A percentile compares a stretch with the other conserved stretches of the same genome.
These are phyloP conservation scores for Bufo gargarizans DNA, from an alignment of 2,113 vertebrate species.

Conservation along the genomic window DNA sequence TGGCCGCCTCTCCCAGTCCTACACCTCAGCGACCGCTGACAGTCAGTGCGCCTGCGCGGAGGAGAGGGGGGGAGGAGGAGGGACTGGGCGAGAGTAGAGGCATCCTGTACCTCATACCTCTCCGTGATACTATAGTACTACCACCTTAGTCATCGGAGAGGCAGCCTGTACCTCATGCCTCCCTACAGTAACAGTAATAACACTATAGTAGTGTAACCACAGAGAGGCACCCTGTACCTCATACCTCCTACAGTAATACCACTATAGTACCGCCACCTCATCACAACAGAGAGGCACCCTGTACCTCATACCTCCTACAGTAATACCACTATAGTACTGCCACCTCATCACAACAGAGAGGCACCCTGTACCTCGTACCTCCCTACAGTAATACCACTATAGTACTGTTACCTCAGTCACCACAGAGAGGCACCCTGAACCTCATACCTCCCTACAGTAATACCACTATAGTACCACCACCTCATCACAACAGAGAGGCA, in stretches of 20 bases:
- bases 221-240: too few relatives aligned
- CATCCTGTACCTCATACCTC: not conserved
- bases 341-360: not conserved
- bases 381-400: not conserved
- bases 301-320: too few relatives aligned
- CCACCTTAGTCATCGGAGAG: too few relatives aligned
- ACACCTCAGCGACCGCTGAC: not conserved
- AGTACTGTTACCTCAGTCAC: not conserved
- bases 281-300: too few relatives aligned
- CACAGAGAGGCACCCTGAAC: not conserved
- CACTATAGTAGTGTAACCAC: too few relatives aligned
- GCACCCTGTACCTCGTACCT: not conserved
- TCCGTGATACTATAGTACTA: too few relatives aligned
- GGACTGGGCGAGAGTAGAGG: not conserved
- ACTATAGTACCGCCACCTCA: not conserved
- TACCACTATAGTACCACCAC: not conserved
- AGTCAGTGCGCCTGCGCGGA: not conserved
- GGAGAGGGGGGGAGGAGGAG: not conserved
- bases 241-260: too few relatives aligned
- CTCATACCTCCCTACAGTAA: not conserved
- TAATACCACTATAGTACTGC: too few relatives aligned
- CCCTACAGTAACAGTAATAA: too few relatives aligned
- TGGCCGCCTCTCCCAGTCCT: conserved; percentile 57
- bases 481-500: not conserved
- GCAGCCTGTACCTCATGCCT: too few relatives aligned